Evolutionary conservation across 2,113 vertebrate genomes (phyloP), one percentile per base, ranked within the genome.

Genomic region (Dipodomys merriami): DNA sequence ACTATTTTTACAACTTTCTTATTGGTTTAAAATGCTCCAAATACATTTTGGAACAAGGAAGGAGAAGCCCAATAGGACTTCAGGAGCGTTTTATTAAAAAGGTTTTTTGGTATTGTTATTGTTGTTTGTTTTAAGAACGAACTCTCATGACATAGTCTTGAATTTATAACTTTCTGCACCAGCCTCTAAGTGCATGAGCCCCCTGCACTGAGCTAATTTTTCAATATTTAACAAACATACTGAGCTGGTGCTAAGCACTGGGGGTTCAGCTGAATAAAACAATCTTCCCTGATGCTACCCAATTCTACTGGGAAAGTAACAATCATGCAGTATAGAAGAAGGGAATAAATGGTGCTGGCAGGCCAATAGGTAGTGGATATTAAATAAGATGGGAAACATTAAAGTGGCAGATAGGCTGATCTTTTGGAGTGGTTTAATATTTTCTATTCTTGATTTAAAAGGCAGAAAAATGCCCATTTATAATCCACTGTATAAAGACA

Each of bases 371-470:
- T 22, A 30, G 44, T 57, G 12, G 46, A 6, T 79, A 49, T 46
- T 44, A 33, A 85, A 64, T 77, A 69, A 29, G 57, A 7, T 67
- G 2, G 5, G 19, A 9, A 49, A 49, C 12, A 12, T 49, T 35
- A 84, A 57, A 13, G 53, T 57, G 53, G 4, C 12, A 18, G 72
- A 23, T 8, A 83, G 83, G 60, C 57, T 35, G 64, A 88, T 53
- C 65, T 84, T 90, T 82, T 4, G 64, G 81, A 91, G 80, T 46
- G 30, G n/a, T n/a, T 95, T 81, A 7, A 10, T 57, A 77, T 22
- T 91, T 92, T 76, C 67, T 88, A 44, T 72, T 88, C 53, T 94
- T 92, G 29, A 90, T 33, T 87, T 93, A 27, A 87, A 95, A 86
- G 68, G 46, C 57, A 69, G 18, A 91, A 46, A 94, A 23, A 83